Percentiles rank a stretch among this genome's conserved stretches.
These are phyloP conservation scores for Autographa pulchrina DNA, from an alignment of 2,888 invertebrate genomes.

Conservation along the genomic window DNA sequence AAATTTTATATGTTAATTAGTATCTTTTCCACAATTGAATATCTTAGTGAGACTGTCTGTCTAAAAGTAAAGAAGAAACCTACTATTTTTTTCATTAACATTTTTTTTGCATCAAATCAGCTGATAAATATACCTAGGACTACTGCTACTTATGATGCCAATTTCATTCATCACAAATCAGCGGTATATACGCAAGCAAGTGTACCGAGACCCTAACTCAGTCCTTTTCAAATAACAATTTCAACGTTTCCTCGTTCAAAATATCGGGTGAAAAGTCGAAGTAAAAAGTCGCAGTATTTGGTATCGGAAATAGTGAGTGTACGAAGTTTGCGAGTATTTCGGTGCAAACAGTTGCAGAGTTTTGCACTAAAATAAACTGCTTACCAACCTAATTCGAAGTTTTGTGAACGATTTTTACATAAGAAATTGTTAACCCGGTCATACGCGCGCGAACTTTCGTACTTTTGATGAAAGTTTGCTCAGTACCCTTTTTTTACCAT, in stretches of 20 bases:
- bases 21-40: no score
- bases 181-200: not conserved
- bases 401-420: slow-evolving; percentile 39
- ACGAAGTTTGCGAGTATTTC: slow-evolving; percentile 40
- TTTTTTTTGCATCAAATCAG: no score
- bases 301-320: slow-evolving; percentile 39
- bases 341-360: slow-evolving; percentile 43
- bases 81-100: no score
- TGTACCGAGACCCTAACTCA: slow-evolving; percentile 12
- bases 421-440: slow-evolving; percentile 25
- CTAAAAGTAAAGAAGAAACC: no score
- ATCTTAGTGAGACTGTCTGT: no score
- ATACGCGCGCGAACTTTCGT: no score
- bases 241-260: slow-evolving; percentile 24
- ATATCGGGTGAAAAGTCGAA: slow-evolving; percentile 19
- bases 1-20: no score
- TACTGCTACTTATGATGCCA: no score
- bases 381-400: slow-evolving; percentile 27
- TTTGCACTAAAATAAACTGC: slow-evolving; percentile 44
- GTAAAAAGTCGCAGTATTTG: slow-evolving; percentile 21
- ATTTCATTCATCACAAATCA: not conserved
- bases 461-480: no score
- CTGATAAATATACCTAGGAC: no score
- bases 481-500: no score
- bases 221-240: slow-evolving; percentile 56